Evolutionary conservation across 1,140 invertebrate species (phyloP).

Genomic region (Nasonia giraulti): DNA sequence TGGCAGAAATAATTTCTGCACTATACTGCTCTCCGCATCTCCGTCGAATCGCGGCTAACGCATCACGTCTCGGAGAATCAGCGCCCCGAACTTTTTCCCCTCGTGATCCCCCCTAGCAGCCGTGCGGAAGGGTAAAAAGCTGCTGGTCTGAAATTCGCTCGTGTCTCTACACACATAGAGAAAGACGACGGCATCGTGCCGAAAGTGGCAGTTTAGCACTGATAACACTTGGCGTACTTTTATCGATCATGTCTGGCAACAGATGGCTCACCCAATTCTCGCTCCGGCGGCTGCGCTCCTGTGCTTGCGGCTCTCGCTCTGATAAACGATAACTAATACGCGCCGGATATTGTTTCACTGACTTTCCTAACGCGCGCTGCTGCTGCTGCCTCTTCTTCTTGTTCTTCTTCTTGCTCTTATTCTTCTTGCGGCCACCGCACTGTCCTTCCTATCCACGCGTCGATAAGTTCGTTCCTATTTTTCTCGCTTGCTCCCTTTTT

Average conservation of each 20-base stretch:
- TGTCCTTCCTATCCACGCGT: not conserved
- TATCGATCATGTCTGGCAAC: slow-evolving; percentile 74
- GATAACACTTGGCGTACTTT: slow-evolving; percentile 73
- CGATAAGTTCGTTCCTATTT: slow-evolving; percentile 51
- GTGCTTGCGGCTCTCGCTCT: slow-evolving; percentile 9
- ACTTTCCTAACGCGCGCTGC: slow-evolving; percentile 44
- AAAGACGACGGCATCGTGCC: not conserved
- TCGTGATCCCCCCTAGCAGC: too few relatives aligned
- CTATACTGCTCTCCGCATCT: too few relatives aligned
- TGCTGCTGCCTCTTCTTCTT: not conserved
- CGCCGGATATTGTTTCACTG: slow-evolving; percentile 56
- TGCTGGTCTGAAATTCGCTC: not conserved
- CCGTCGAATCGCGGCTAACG: not conserved
- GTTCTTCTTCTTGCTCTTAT: slow-evolving; percentile 32
- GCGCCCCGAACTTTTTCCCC: not conserved
- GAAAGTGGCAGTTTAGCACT: slow-evolving; percentile 67
- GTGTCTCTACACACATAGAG: not conserved
- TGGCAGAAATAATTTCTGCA: not conserved
- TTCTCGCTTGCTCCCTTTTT: slow-evolving; percentile 12
- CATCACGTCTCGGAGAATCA: slow-evolving; percentile 7
- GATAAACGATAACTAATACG: slow-evolving; percentile 63
- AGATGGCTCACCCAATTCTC: slow-evolving; percentile 69
- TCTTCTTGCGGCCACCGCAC: slow-evolving; percentile 27
- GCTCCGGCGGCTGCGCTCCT: not conserved
- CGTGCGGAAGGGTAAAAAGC: slow-evolving; percentile 31